Base-by-base conservation (phyloP, 2,797 vertebrate species). In the Chloroceryle inda region DNA sequence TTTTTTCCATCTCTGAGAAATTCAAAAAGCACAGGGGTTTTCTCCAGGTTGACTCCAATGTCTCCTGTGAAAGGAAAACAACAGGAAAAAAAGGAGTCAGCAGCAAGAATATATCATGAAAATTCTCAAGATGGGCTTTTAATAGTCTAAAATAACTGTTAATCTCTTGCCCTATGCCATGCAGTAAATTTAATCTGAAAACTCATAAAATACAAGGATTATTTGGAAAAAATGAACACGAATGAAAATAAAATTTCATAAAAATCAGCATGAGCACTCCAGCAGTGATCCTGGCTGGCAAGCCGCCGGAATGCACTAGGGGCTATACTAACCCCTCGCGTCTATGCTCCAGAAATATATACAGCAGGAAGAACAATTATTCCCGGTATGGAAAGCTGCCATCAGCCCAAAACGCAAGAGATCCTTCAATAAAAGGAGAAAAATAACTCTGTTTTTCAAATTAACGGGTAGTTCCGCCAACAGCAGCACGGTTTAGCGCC, bases 1-100 rank as follows among this genome's bases (percentile, higher is more conserved):
- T 98, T 91, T 98, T 95, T 59, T 99, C 98, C 78, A 94, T 77
- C 82, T 98, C 97, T 8, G 96, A 95, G 85, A 99, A 98, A 40
- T 94, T 97, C n/a, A 74, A 78, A 90, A 99, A 99, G 95, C 98
- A 99, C 1, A 93, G 81, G 8, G 77, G 38, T 72, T 88, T 88
- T 29, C 85, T 95, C 53, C 94, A 89, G 68, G 97, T 91, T 37
- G 96, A 96, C 93, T 99, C 97, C 78, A 99, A 74, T 8, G 96
- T 96, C 74, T 98, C 98, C 99, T 99, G 76, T 38, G 74, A 83
- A 62, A 68, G 23, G 24, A 85, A 85, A 38, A 84, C 20, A 85
- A 37, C 0, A 3, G 9, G 22, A 19, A 16, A 33, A 72, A 77
- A 53, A 3, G 27, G 20, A 53, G 40, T 38, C 55, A 97, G 90